A percentile compares a stretch with the other conserved stretches of the same genome.
Conservation (phyloP, 1,140 invertebrate species). For the Zeugodacus cucurbitae region DNA sequence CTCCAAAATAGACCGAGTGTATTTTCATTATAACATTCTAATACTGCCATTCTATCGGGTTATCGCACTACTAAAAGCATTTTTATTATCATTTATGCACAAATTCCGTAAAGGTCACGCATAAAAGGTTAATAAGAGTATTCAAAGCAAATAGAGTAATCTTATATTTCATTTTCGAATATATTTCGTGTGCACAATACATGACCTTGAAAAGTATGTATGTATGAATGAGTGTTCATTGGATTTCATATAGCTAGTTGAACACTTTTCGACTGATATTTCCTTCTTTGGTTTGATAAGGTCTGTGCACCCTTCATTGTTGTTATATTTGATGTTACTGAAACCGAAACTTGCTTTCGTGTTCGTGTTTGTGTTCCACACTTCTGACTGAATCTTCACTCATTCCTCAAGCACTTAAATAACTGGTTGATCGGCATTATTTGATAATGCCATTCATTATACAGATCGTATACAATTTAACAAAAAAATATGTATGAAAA, state of each 20-base stretch:
- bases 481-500: background rate
- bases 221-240: background rate
- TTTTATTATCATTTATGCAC: too few species aligned
- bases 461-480: background rate
- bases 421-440: background rate
- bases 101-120: too few species aligned
- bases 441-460: background rate
- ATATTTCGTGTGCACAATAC: background rate
- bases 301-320: background rate
- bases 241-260: too few species aligned
- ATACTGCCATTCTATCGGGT: too few species aligned
- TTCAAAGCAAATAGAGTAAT: too few species aligned
- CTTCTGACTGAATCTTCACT: background rate
- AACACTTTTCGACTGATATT: background rate
- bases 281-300: background rate
- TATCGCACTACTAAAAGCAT: too few species aligned
- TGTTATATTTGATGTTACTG: background rate
- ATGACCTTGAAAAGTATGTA: background rate
- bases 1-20: too few species aligned
- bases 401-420: background rate
- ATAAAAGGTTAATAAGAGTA: too few species aligned
- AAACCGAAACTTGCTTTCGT: background rate
- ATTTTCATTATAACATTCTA: too few species aligned
- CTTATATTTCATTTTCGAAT: background rate
- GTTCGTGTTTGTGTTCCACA: background rate